Evolutionary conservation across 2,888 invertebrate species (phyloP).

Genomic region (Lapara coniferarum): DNA sequence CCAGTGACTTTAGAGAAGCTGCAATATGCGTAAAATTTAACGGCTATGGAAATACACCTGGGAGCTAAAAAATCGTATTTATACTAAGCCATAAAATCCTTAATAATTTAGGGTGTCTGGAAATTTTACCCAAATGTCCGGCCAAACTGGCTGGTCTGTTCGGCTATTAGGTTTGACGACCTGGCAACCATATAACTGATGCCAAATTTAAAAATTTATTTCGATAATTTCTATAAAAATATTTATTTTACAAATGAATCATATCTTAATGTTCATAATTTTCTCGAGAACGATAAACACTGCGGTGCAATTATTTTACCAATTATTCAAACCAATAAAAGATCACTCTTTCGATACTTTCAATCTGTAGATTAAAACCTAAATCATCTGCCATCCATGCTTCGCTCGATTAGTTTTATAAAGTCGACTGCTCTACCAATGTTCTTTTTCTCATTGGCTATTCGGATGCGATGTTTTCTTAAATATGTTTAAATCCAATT

Average conservation of each 20-base stretch:
- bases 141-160: no score
- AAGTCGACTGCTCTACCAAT: not conserved
- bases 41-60: no score
- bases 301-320: constrained; percentile 42
- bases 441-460: not conserved
- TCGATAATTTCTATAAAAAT: not conserved
- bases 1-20: no score
- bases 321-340: constrained; percentile 32
- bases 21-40: no score
- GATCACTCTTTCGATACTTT: constrained; percentile 29
- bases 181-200: no score
- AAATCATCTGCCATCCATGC: constrained; percentile 49
- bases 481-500: not conserved
- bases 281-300: constrained; percentile 40
- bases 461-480: not conserved
- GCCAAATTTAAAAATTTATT: no score
- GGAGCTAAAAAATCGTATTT: no score
- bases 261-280: constrained; percentile 31
- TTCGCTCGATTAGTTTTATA: constrained; percentile 33
- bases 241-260: not conserved
- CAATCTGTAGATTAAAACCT: constrained; percentile 56
- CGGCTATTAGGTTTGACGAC: no score
- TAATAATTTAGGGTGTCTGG: no score
- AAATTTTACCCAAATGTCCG: no score
- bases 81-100: no score